A percentile compares a stretch with the other conserved stretches of the same genome.
Evolutionary conservation across 35 echinoderm and acorn worm genomes (phyloP).

Genomic region (Apostichopus japonicus): DNA sequence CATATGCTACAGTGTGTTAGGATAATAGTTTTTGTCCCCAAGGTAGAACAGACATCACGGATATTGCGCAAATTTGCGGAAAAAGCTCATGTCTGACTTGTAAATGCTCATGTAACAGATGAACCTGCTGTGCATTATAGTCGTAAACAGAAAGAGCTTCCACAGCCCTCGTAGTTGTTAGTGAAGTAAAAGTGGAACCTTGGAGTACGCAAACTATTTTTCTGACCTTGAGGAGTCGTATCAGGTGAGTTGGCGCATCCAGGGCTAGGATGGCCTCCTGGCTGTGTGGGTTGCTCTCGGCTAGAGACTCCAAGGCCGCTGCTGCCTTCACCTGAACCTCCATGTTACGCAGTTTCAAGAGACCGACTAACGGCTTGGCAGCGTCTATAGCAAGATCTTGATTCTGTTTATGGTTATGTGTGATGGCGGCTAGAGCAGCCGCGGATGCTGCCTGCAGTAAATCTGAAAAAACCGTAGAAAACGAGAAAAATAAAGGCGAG

Average conservation of each 20-base stretch:
- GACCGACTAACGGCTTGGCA: constrained; percentile 83
- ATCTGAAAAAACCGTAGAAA: constrained; percentile 51
- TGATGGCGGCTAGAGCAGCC: constrained; percentile 85
- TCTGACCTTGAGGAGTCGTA: constrained; percentile 88
- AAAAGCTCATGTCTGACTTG: too few relatives aligned
- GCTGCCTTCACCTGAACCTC: constrained; percentile 94
- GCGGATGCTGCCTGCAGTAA: constrained; percentile 84
- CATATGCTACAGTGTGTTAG: too few relatives aligned
- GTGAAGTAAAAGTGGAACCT: too few relatives aligned
- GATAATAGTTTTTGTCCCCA: too few relatives aligned
- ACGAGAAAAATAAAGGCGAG: too few relatives aligned
- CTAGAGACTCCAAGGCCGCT: constrained; percentile 90
- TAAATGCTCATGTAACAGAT: too few relatives aligned
- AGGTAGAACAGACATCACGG: too few relatives aligned
- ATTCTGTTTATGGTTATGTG: constrained; percentile 78
- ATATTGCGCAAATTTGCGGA: too few relatives aligned
- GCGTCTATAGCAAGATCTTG: constrained; percentile 72
- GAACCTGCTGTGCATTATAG: too few relatives aligned
- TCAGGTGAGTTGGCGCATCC: constrained; percentile 79
- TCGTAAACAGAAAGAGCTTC: too few relatives aligned
- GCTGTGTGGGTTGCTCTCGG: constrained; percentile 80
- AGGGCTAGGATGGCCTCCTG: constrained; percentile 84
- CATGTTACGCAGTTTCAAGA: constrained; percentile 89
- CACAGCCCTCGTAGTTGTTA: too few relatives aligned
- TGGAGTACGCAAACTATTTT: background rate